Percentiles rank a stretch among this genome's conserved stretches.
These are phyloP conservation scores for Drosophila antonietae DNA, from an alignment of 2,888 invertebrate species.

Conservation along the genomic window DNA sequence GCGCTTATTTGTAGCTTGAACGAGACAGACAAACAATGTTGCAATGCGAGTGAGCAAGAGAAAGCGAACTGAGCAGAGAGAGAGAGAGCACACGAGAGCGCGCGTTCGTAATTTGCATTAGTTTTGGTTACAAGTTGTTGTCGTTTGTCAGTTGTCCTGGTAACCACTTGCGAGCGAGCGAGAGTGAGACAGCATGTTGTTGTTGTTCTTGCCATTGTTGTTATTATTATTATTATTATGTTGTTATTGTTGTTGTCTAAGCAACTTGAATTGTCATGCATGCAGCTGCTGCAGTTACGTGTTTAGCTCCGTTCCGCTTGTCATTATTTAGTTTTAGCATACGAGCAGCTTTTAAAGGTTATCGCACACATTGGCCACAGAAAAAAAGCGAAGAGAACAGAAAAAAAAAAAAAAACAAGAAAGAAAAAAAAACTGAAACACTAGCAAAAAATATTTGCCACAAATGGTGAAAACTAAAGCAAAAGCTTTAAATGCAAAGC, in stretches of 20 bases:
- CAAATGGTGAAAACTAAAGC: slow-evolving; percentile 40
- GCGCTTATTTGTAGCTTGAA: slow-evolving; percentile 66
- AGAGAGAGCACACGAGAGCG: slow-evolving; percentile 13
- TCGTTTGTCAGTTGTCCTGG: slow-evolving; percentile 67
- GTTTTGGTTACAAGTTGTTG: slow-evolving; percentile 73
- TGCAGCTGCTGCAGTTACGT: slow-evolving; percentile 21
- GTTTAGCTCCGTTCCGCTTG: slow-evolving; percentile 43
- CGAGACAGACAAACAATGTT: slow-evolving; percentile 13
- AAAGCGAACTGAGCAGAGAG: background rate
- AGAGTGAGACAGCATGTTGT: slow-evolving; percentile 27
- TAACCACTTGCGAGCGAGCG: slow-evolving; percentile 43
- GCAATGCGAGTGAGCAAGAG: background rate
- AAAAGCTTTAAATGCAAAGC: slow-evolving; percentile 59
- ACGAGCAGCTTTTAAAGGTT: slow-evolving; percentile 74
- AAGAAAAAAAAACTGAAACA: background rate
- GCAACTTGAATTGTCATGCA: slow-evolving; percentile 59
- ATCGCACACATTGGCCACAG: slow-evolving; percentile 58
- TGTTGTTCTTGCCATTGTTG: background rate
- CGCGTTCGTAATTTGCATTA: slow-evolving; percentile 66
- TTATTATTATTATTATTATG: background rate
- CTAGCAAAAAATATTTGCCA: slow-evolving; percentile 23
- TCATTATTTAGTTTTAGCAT: slow-evolving; percentile 76
- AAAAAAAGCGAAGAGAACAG: slow-evolving; percentile 27
- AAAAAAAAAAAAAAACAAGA: background rate
- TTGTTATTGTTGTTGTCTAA: slow-evolving; percentile 54